Evolutionary conservation across 2,113 vertebrate genomes (phyloP).

Genomic region (Centropus unirufus): DNA sequence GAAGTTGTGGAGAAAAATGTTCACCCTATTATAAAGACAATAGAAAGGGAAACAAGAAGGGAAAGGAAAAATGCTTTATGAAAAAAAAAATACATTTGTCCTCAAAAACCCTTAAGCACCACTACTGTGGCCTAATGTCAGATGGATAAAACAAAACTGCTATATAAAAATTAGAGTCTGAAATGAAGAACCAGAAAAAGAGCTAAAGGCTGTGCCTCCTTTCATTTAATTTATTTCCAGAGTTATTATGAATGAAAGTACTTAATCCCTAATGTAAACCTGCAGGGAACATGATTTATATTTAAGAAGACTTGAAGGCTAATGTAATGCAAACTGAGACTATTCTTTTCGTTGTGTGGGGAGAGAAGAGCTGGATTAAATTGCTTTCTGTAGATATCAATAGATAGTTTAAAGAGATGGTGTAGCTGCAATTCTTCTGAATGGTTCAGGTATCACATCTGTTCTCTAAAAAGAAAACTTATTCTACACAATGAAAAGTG

Average conservation of each 20-base stretch:
- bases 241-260: background rate
- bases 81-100: background rate
- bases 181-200: background rate
- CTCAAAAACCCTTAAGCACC: background rate
- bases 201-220: background rate
- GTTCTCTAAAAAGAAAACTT: background rate
- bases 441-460: background rate
- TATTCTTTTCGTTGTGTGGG: background rate
- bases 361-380: background rate
- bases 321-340: background rate
- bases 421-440: background rate
- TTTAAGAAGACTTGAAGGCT: background rate
- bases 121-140: background rate
- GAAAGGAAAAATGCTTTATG: background rate
- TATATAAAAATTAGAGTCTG: background rate
- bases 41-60: background rate
- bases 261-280: background rate
- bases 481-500: background rate
- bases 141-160: background rate
- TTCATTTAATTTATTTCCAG: background rate
- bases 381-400: background rate
- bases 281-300: background rate
- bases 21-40: background rate
- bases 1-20: background rate
- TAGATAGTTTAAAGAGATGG: background rate